Conservation (phyloP, 2,113 vertebrate genomes). For the Sylvilagus bachmani region DNA sequence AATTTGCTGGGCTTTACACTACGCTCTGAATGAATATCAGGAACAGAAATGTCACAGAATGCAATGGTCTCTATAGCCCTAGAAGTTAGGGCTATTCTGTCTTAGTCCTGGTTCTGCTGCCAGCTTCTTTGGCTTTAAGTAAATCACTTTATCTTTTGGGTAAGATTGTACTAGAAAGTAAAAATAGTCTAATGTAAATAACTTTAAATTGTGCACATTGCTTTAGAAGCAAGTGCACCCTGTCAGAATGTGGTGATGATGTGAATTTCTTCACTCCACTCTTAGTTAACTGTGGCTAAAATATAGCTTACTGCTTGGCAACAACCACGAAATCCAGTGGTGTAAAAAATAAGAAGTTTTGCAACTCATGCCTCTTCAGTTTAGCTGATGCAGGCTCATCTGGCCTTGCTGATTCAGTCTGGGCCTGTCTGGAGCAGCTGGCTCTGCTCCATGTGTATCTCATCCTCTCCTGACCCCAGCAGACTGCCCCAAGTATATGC, state of each 20-base stretch:
- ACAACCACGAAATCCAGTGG: background rate
- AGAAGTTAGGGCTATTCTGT: background rate
- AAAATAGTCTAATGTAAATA: background rate
- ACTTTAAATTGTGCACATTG: background rate
- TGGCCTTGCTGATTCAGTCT: background rate
- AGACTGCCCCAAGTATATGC: background rate
- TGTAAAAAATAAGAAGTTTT: background rate
- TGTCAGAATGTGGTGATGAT: background rate
- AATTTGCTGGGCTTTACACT: background rate
- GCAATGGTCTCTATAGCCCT: background rate
- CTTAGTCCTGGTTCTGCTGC: background rate
- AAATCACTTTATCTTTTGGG: background rate
- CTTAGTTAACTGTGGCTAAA: background rate
- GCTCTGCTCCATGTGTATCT: background rate
- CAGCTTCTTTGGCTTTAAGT: background rate
- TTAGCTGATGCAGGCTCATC: background rate
- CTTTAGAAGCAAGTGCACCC: background rate
- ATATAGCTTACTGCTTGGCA: background rate
- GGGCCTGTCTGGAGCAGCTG: background rate
- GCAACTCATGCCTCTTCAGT: background rate
- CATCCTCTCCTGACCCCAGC: background rate
- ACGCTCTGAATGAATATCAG: background rate
- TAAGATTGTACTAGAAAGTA: background rate
- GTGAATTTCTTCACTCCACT: background rate
- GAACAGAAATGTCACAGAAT: rapidly evolving